Evolutionary conservation across 2,113 vertebrate genomes (phyloP).

Genomic region (Alaudala cheleensis): DNA sequence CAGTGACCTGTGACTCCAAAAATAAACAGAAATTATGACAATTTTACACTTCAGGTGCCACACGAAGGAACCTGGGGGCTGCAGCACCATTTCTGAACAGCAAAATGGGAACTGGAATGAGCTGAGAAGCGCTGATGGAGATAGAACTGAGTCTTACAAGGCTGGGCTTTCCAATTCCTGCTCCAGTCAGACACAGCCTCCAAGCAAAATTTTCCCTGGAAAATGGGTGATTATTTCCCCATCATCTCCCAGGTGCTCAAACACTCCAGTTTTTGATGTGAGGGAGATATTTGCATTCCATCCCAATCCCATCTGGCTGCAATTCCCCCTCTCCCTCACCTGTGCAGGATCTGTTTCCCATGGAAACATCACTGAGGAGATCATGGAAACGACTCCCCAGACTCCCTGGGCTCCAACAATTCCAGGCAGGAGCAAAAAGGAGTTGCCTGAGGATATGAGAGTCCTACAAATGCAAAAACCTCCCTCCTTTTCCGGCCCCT

Average conservation of each 20-base stretch:
- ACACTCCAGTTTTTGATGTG: background rate
- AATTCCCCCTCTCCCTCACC: background rate
- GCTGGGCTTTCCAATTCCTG: background rate
- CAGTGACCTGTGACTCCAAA: background rate
- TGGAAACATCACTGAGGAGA: background rate
- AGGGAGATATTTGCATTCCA: background rate
- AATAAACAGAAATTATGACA: background rate
- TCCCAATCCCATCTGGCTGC: background rate
- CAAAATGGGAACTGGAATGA: background rate
- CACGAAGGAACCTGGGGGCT: background rate
- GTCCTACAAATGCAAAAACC: background rate
- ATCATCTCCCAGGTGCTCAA: background rate
- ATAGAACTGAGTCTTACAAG: background rate
- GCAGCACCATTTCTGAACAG: background rate
- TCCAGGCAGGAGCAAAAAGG: background rate
- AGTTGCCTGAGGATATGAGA: background rate
- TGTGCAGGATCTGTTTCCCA: background rate
- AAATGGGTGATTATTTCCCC: background rate
- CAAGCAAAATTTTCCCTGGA: background rate
- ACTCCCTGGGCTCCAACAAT: background rate
- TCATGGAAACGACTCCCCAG: background rate
- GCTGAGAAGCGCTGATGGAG: background rate
- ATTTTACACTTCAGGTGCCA: background rate
- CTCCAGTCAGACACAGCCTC: background rate
- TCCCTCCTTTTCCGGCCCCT: background rate